These are phyloP conservation scores for Cotesia congregata DNA, from an alignment of 2,888 invertebrate genomes.

Conservation along the genomic window DNA sequence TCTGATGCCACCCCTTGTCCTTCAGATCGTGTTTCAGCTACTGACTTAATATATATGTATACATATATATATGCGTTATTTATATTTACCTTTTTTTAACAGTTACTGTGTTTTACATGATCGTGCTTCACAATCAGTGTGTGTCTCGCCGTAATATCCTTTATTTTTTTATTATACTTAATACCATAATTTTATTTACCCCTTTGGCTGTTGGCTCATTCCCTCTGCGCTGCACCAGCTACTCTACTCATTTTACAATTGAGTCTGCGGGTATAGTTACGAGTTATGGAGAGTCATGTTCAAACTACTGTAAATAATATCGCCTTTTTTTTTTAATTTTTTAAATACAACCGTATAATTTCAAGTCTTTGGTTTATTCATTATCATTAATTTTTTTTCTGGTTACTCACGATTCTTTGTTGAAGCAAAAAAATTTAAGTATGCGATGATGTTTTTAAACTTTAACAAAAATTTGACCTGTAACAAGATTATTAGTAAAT, in stretches of 20 bases:
- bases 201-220: background rate
- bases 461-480: too few relatives aligned
- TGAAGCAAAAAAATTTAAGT: background rate
- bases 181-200: conserved; percentile 1
- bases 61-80: background rate
- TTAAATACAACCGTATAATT: background rate
- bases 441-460: too few relatives aligned
- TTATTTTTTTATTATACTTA: conserved; percentile 9
- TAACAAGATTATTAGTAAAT: too few relatives aligned
- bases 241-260: background rate
- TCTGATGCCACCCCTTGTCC: conserved; percentile 46
- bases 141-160: background rate
- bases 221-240: background rate
- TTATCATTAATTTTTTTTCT: background rate
- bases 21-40: conserved; percentile 22
- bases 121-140: conserved; percentile 29
- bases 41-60: conserved; percentile 9
- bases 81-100: conserved; percentile 20
- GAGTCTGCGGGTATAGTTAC: background rate
- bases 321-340: background rate
- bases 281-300: background rate
- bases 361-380: background rate
- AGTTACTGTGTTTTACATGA: conserved; percentile 29
- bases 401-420: background rate
- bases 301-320: background rate